A percentile compares a stretch with the other conserved stretches of the same genome.
phyloP scores from a whole-genome alignment of 1,140 invertebrate genomes.

The Hestina assimilis region DNA sequence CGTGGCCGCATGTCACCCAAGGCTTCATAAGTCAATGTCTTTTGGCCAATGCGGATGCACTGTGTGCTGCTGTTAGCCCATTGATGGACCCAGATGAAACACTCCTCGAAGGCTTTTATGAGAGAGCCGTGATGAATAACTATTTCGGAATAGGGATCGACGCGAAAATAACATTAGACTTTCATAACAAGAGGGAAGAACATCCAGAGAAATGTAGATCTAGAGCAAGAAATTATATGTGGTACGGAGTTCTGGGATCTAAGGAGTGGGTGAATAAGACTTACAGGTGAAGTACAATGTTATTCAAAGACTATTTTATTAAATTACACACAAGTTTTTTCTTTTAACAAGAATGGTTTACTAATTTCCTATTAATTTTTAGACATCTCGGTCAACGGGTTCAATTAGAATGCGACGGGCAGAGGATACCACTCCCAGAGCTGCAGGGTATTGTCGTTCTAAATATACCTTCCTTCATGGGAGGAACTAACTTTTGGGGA shows the following conservation, averaged over 20 bases:
- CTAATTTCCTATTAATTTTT: too few species aligned
- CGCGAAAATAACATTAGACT: slow-evolving; percentile 98
- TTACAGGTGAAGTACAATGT: slow-evolving; percentile 85
- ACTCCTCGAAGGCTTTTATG: slow-evolving; percentile 93
- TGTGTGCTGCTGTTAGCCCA: slow-evolving; percentile 96
- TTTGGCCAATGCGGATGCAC: slow-evolving; percentile 96
- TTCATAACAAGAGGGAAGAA: slow-evolving; percentile 98
- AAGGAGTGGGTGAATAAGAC: slow-evolving; percentile 95
- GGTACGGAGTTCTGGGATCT: slow-evolving; percentile 96
- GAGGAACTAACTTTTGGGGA: slow-evolving; percentile 99
- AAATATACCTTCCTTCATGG: slow-evolving; percentile 99
- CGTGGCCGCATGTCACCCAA: slow-evolving; percentile 87
- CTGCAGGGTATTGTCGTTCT: slow-evolving; percentile 97
- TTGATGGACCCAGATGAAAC: slow-evolving; percentile 95
- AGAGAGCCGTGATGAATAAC: slow-evolving; percentile 99
- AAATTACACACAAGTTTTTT: too few species aligned
- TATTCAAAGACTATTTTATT: too few species aligned
- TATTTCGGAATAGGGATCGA: slow-evolving; percentile 99
- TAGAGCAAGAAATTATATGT: slow-evolving; percentile 97
- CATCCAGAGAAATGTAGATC: slow-evolving; percentile 98
- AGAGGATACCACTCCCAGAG: slow-evolving; percentile 93
- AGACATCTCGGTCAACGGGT: slow-evolving; percentile 96
- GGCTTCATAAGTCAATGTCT: slow-evolving; percentile 83
- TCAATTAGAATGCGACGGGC: slow-evolving; percentile 94
- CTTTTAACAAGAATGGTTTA: too few species aligned